Evolutionary conservation across 2,113 vertebrate genomes (phyloP).

Genomic region (Ophiodon elongatus): DNA sequence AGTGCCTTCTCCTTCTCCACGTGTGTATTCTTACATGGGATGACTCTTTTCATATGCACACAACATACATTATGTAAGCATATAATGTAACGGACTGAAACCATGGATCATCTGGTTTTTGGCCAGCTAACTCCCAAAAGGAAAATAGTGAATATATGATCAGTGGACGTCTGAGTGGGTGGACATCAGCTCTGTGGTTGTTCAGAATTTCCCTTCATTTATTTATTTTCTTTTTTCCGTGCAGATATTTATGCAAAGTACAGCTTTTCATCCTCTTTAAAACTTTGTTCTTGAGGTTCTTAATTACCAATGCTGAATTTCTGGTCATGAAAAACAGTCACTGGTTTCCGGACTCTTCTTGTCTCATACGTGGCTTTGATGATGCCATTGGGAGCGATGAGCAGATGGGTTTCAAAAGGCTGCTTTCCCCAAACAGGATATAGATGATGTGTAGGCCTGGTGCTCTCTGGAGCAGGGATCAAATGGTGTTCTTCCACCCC

Average conservation of each 20-base stretch:
- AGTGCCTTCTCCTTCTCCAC: background rate
- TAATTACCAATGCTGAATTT: constrained; percentile 55
- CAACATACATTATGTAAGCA: constrained; percentile 55
- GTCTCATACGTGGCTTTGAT: constrained; percentile 68
- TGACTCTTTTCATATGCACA: constrained; percentile 25
- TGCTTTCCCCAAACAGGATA: constrained; percentile 80
- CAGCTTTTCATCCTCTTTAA: constrained; percentile 50
- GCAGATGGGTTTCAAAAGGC: constrained; percentile 79
- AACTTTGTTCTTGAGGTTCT: constrained; percentile 53
- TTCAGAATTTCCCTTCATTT: constrained; percentile 63
- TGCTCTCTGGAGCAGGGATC: constrained; percentile 70
- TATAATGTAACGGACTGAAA: constrained; percentile 39
- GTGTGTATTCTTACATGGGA: constrained; percentile 27
- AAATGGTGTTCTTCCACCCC: constrained; percentile 70
- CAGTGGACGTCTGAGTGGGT: constrained; percentile 60
- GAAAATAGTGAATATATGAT: constrained; percentile 62
- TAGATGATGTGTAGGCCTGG: constrained; percentile 74
- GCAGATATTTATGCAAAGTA: constrained; percentile 53
- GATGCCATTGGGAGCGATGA: constrained; percentile 74
- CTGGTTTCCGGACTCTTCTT: constrained; percentile 53
- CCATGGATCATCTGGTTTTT: constrained; percentile 73
- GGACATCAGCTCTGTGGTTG: constrained; percentile 54
- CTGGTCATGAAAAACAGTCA: constrained; percentile 32
- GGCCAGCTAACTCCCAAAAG: constrained; percentile 66
- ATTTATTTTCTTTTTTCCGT: constrained; percentile 50